phyloP scores from a whole-genome alignment of 2,113 vertebrate genomes.

The Deroptyus accipitrinus region DNA sequence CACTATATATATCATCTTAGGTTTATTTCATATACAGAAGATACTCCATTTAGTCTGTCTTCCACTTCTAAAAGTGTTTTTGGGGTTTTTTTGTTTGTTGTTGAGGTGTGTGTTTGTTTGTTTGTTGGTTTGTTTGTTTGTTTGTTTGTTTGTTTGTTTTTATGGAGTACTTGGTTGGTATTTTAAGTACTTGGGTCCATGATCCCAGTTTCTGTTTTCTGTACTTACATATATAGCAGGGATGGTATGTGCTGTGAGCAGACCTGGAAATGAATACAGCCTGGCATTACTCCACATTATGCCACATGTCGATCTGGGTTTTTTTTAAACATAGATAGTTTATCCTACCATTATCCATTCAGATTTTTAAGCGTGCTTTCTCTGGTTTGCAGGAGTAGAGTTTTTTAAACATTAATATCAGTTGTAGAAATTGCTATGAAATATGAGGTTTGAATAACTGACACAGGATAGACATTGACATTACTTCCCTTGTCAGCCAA shows the following conservation, averaged over 20 bases:
- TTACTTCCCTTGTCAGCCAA: neutral
- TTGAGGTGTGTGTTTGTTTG: too few species aligned
- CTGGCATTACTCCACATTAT: neutral
- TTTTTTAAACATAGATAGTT: neutral
- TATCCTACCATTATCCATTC: neutral
- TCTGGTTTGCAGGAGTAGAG: neutral
- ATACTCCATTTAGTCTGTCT: neutral
- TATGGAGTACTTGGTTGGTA: neutral
- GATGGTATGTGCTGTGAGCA: neutral
- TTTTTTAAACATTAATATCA: neutral
- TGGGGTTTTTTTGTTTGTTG: neutral
- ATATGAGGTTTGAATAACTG: neutral
- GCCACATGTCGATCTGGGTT: neutral
- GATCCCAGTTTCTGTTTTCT: neutral
- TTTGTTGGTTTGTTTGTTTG: neutral
- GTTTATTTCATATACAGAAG: neutral
- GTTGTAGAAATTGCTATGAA: neutral
- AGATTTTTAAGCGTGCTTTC: neutral
- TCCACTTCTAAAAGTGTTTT: neutral
- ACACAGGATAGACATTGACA: neutral
- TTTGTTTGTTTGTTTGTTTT: neutral
- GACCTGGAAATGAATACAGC: neutral
- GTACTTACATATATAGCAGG: neutral
- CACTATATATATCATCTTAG: neutral
- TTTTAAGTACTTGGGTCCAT: neutral